Conservation (phyloP, 37 sponge, comb jelly and placozoan genomes). For the Corticium candelabrum region DNA sequence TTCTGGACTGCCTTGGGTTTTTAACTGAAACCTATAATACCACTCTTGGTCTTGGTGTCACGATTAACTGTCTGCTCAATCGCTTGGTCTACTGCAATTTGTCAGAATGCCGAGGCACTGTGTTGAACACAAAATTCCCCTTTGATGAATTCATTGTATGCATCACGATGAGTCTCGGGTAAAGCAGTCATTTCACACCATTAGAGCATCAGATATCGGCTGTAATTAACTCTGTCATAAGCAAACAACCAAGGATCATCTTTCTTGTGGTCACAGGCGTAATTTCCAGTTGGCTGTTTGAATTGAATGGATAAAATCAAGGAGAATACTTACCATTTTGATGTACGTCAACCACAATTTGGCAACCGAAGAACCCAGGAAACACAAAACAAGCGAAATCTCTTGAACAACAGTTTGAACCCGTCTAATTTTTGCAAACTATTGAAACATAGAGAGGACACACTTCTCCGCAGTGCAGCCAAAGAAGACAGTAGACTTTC, state of each 20-base stretch:
- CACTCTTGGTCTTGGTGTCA: neutral
- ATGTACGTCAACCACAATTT: neutral
- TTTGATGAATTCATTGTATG: neutral
- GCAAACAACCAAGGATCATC: neutral
- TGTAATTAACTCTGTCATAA: neutral
- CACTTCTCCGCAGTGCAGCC: too few relatives aligned
- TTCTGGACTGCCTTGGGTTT: neutral
- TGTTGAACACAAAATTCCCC: neutral
- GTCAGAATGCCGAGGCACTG: neutral
- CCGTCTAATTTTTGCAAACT: too few relatives aligned
- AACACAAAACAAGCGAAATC: too few relatives aligned
- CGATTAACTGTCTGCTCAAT: neutral
- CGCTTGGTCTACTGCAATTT: neutral
- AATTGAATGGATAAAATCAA: neutral
- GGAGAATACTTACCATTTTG: neutral
- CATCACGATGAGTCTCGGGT: neutral
- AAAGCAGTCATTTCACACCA: neutral
- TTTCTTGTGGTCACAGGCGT: neutral
- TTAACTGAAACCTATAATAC: neutral
- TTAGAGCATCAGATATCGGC: neutral
- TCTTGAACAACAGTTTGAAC: too few relatives aligned
- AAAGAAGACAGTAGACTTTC: too few relatives aligned
- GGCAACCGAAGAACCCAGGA: too few relatives aligned
- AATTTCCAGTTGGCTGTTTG: neutral
- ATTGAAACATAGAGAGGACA: too few relatives aligned